Evolutionary conservation across 2,113 vertebrate species (phyloP).

Genomic region (Haemorhous mexicanus): DNA sequence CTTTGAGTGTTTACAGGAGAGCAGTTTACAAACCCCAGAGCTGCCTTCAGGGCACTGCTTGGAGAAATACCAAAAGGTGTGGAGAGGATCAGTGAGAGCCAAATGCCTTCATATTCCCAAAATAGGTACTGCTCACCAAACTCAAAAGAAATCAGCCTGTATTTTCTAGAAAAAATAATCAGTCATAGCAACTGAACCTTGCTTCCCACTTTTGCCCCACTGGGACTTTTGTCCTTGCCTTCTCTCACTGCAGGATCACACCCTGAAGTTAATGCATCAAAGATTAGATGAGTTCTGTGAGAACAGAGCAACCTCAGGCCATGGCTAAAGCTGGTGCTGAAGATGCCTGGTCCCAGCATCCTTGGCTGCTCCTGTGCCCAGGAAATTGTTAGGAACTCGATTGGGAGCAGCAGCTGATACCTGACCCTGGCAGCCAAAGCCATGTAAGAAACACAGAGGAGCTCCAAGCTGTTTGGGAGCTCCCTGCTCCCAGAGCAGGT

Average conservation of each 20-base stretch:
- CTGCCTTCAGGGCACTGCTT: background rate
- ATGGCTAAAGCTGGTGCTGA: background rate
- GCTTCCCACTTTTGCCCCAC: background rate
- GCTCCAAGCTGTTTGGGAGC: background rate
- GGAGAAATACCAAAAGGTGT: background rate
- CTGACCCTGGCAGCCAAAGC: rapidly evolving
- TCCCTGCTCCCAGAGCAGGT: background rate
- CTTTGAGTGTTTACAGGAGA: background rate
- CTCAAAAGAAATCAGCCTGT: background rate
- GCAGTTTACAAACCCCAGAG: background rate
- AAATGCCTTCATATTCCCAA: background rate
- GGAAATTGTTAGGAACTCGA: background rate
- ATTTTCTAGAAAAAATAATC: background rate
- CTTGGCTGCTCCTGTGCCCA: background rate
- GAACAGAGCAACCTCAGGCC: background rate
- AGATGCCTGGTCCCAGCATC: background rate
- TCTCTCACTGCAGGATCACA: background rate
- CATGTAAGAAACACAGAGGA: background rate
- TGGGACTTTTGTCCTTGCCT: background rate
- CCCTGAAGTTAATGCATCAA: background rate
- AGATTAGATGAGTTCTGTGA: background rate
- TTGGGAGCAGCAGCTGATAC: background rate
- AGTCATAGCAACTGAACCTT: background rate
- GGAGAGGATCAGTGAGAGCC: background rate
- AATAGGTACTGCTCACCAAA: background rate